phyloP scores from a whole-genome alignment of 92 coral and sea anemone species.

The Pocillopora grandis region DNA sequence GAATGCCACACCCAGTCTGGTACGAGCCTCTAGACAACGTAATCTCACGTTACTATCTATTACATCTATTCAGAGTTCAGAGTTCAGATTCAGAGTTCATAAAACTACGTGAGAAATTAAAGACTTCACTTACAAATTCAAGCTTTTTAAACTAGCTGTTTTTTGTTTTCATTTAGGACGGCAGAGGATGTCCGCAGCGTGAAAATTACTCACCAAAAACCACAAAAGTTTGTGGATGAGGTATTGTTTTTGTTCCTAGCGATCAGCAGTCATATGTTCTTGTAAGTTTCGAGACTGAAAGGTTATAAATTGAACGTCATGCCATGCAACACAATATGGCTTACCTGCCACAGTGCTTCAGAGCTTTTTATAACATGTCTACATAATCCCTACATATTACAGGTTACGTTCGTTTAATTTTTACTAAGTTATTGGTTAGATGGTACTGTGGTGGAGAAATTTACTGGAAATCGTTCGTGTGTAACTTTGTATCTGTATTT shows the following conservation, averaged over 20 bases:
- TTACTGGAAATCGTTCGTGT: neutral
- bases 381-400: neutral
- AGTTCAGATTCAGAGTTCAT: no score
- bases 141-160: neutral
- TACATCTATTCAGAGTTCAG: no score
- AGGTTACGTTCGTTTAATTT: neutral
- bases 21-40: conserved; percentile 2
- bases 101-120: neutral
- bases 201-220: conserved; percentile 75
- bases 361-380: neutral
- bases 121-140: neutral
- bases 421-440: neutral
- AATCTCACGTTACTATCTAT: no score
- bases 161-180: conserved; percentile 57
- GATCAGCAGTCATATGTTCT: no score
- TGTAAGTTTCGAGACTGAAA: no score
- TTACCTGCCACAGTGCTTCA: neutral
- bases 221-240: conserved; percentile 82
- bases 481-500: neutral
- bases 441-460: no score
- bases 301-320: no score
- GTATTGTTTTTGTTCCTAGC: conserved; percentile 22
- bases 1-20: conserved; percentile 90
- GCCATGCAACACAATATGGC: no score
- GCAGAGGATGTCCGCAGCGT: conserved; percentile 81